Evolutionary conservation across 2,797 vertebrate genomes (phyloP), one percentile per base, ranked within the genome.

Genomic region (Potorous gilbertii): DNA sequence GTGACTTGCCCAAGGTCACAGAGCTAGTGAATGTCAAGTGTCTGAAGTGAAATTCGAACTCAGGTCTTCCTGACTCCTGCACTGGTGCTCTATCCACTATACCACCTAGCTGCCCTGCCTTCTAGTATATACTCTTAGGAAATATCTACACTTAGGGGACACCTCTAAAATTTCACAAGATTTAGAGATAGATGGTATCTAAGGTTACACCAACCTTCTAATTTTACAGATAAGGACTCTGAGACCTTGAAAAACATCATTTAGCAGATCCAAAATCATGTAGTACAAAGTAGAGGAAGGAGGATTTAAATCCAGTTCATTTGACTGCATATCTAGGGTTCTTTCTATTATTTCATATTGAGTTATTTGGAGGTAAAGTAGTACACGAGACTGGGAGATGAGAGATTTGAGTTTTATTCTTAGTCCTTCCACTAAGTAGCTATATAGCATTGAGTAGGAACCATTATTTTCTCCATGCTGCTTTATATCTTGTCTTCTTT

Each of bases 151-250:
- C 92, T 96, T 90, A 74, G 10, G 8, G 46, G 52, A 52, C 59
- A 55, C 90, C 55, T 31, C 18, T 24, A 81, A 24, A 24, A 27
- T 2, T 90, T 95, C 34, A 95, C 14, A 5, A 91, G 55, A 24
- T 54, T 94, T 92, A 89, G 31, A 40, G 40, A 40, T 10, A 81
- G 40, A 81, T 24, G 28, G 59, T 90, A 54, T 18, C 46, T 94
- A 92, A 29, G 59, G 9, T 52, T 40, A 91, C 87, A 55, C 52
- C n/a, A 66, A 4, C 46, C 46, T 81, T 34, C 55, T 54, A 89
- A 54, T 91, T 94, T 28, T 94, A 92, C 91, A 66, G 2, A 27
- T 29, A 56, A 96, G 13, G 74, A 56, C 62, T 96, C 90, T 52
- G 21, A 93, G 54, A 90, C 40, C 3, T 40, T 46, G 66, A 74